Base-by-base conservation (phyloP, 2,888 invertebrate genomes). In the Nasonovia ribisnigri region DNA sequence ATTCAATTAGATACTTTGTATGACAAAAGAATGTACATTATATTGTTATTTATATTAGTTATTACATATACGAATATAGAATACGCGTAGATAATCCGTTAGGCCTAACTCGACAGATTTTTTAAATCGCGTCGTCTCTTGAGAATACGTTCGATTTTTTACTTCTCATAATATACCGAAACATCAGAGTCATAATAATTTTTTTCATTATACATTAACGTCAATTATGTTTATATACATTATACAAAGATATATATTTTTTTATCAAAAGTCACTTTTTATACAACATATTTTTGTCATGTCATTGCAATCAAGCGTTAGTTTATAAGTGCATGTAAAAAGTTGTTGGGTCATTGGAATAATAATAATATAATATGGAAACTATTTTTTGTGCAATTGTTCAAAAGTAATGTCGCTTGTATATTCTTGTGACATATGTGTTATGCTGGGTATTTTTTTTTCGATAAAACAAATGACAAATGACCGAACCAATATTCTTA, bases 281-380 rank as follows among this genome's bases (percentile, higher is more conserved):
- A 77, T 77, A 51, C 43, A 48, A 54, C 43, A 88, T 92, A 54
- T 54, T 54, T 92, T 77, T 54, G 92, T 54, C 67, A 24, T 51
- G 92, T 88, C 88, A 88, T 92, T 54, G 92, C 77, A 54, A 92
- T 77, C 60, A 87, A 86, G 57, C 48, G 60, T 48, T 26, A n/a
- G 54, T 91, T 29, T 54, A 6, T 67, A 67, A 87, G 48, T 60
- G 84, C 57, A 8, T 77, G n/a, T 88, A 88, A 77, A 92, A 92
- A 92, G 6, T 92, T 88, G 92, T 77, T 51, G 0, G 88, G 43
- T 92, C 92, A 92, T 92, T 92, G 77, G 88, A 88, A 77, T 51
- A 67, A 46, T 57, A 84, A 84, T 29, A 91, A 91, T 36, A 77
- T 57, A 57, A 77, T 29, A 36, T n/a, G 57, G 6, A 91, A 91